These are phyloP conservation scores for Platalea minor DNA, from an alignment of 2,797 vertebrate genomes.

Conservation along the genomic window DNA sequence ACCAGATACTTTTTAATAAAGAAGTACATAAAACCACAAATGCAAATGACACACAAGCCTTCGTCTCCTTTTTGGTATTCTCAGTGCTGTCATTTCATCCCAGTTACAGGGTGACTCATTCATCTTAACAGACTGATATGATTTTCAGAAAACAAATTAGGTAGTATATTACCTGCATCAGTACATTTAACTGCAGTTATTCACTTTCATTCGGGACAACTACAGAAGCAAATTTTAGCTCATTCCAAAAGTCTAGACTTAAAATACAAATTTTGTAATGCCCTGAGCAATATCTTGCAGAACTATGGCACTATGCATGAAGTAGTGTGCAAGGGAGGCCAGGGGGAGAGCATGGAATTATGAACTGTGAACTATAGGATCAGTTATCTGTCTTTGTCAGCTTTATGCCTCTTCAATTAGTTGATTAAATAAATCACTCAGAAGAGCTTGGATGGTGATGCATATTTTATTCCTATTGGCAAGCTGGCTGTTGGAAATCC, in stretches of 20 bases:
- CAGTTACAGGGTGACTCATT: neutral
- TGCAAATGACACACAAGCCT: neutral
- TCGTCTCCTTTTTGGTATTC: neutral
- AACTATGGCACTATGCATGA: neutral
- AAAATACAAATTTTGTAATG: neutral
- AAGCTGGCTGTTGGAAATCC: neutral
- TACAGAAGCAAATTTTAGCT: neutral
- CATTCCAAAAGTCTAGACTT: neutral
- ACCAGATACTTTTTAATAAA: neutral
- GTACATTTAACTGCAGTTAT: neutral
- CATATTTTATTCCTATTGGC: neutral
- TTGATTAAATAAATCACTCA: conserved; percentile 26
- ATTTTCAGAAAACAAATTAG: neutral
- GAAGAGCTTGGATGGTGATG: neutral
- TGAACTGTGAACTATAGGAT: neutral
- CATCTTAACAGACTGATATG: neutral
- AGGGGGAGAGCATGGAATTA: neutral
- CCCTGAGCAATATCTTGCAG: neutral
- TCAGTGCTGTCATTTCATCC: neutral
- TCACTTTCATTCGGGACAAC: neutral
- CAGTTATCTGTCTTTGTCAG: neutral
- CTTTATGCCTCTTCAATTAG: conserved; percentile 4
- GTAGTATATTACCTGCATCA: neutral
- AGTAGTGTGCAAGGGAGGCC: neutral
- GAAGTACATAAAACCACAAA: neutral